phyloP scores from a whole-genome alignment of 2,797 vertebrate species.

The Graptemys geographica region DNA sequence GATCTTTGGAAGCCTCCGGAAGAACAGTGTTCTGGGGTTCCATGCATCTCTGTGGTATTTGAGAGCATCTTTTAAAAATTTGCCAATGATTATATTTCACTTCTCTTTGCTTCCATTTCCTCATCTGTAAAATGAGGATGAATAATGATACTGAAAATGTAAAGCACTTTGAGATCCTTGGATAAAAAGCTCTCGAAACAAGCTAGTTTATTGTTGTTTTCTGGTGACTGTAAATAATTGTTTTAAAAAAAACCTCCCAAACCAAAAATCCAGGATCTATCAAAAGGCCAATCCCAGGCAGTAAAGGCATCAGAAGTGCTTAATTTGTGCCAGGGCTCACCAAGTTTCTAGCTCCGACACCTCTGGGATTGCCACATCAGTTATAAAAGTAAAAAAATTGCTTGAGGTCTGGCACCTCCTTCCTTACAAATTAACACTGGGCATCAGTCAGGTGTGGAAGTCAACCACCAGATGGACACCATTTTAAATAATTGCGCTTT shows the following conservation, averaged over 20 bases:
- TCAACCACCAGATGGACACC: neutral
- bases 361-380: too few species aligned
- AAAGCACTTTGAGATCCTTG: neutral
- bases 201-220: constrained; percentile 17
- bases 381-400: too few species aligned
- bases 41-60: neutral
- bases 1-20: neutral
- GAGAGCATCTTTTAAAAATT: neutral
- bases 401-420: too few species aligned
- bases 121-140: neutral
- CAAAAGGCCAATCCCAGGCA: neutral
- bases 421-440: neutral
- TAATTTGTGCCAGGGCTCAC: too few species aligned
- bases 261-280: neutral
- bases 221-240: neutral
- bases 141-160: neutral
- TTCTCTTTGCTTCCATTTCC: neutral
- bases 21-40: neutral
- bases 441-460: neutral
- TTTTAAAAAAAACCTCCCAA: neutral
- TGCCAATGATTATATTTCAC: neutral
- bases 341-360: too few species aligned
- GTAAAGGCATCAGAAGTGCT: neutral
- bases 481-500: neutral
- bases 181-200: neutral